Percentiles rank a stretch among this genome's conserved stretches.
Conservation (phyloP, 2,113 vertebrate species). For the Loxodonta africana region DNA sequence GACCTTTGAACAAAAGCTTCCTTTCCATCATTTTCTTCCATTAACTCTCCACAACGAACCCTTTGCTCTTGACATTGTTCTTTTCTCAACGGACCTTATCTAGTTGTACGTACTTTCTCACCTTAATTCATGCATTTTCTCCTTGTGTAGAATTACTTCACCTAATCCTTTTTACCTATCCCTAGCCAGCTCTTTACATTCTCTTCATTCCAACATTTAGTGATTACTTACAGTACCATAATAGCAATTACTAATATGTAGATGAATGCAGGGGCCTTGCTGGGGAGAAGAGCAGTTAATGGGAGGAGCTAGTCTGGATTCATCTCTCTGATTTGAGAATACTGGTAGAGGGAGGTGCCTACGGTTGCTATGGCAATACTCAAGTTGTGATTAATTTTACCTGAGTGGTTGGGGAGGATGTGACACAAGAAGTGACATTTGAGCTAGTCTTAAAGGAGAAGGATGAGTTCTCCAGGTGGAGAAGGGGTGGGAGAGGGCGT, state of each 20-base stretch:
- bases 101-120: background rate
- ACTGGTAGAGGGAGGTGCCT: background rate
- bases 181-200: background rate
- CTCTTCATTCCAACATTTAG: background rate
- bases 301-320: background rate
- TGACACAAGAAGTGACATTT: conserved; percentile 57
- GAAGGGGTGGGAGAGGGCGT: background rate
- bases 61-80: conserved; percentile 34
- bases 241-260: background rate
- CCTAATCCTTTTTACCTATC: background rate
- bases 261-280: background rate
- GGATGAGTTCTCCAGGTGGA: background rate
- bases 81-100: background rate
- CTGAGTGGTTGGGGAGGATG: conserved; percentile 37
- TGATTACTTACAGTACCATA: background rate
- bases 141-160: background rate
- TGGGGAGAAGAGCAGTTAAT: background rate
- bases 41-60: background rate
- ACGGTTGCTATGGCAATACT: background rate
- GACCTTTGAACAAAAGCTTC: conserved; percentile 26
- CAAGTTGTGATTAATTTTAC: conserved; percentile 68
- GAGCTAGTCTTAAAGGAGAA: conserved; percentile 27
- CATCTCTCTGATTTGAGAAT: background rate
- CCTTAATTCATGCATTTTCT: background rate
- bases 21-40: conserved; percentile 2